Percentiles rank a stretch among this genome's conserved stretches.
phyloP scores from a whole-genome alignment of 2,888 invertebrate genomes.

The Melitaea athalia region DNA sequence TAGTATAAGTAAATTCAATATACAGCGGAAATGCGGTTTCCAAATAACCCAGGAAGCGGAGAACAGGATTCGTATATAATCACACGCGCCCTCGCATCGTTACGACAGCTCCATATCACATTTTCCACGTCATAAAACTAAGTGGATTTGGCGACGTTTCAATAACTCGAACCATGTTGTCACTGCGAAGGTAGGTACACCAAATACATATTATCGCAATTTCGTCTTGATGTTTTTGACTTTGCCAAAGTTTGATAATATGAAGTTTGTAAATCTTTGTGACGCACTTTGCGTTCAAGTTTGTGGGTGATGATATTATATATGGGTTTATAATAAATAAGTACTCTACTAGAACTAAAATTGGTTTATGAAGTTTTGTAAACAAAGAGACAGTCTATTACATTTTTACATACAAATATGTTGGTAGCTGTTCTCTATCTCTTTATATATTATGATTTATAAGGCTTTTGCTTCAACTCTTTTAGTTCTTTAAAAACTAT shows the following conservation, averaged over 20 bases:
- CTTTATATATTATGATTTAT: too few species aligned
- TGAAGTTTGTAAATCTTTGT: neutral
- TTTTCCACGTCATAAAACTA: slow-evolving; percentile 77
- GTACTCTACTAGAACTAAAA: too few species aligned
- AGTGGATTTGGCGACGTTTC: slow-evolving; percentile 77
- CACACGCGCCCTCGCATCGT: slow-evolving; percentile 44
- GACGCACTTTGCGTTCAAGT: neutral
- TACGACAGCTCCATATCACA: slow-evolving; percentile 54
- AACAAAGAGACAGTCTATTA: too few species aligned
- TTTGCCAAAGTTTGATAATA: slow-evolving; percentile 10
- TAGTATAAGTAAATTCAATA: neutral
- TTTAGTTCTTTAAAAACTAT: too few species aligned
- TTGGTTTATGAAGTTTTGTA: too few species aligned
- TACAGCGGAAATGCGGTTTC: slow-evolving; percentile 34
- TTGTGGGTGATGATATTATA: neutral
- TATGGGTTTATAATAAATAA: too few species aligned
- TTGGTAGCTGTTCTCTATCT: too few species aligned
- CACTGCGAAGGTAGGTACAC: slow-evolving; percentile 43
- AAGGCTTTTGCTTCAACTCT: too few species aligned
- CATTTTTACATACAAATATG: too few species aligned
- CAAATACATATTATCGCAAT: slow-evolving; percentile 36
- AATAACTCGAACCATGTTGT: slow-evolving; percentile 60
- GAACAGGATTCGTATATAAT: slow-evolving; percentile 40
- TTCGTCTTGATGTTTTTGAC: slow-evolving; percentile 9
- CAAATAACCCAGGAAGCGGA: slow-evolving; percentile 45